These are phyloP conservation scores for Mythimna vitellina DNA, from an alignment of 2,888 invertebrate genomes.

Conservation along the genomic window DNA sequence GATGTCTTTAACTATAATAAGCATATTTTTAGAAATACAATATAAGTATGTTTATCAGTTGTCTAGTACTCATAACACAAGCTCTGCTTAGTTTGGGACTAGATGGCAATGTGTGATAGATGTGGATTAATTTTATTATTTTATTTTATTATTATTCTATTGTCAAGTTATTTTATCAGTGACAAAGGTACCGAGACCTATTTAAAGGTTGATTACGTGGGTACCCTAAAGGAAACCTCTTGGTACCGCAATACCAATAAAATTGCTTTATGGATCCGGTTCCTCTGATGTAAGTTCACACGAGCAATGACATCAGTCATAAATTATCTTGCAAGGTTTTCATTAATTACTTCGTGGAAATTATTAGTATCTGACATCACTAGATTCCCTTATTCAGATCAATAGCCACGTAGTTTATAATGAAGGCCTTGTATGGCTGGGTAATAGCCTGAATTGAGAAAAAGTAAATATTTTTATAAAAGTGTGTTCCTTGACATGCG, in stretches of 20 bases:
- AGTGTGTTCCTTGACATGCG: not conserved
- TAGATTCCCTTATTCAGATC: conserved; percentile 36
- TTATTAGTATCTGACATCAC: conserved; percentile 14
- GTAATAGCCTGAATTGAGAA: conserved; percentile 2
- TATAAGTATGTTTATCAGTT: no score
- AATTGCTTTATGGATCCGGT: conserved; percentile 1
- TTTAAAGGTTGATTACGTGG: not conserved
- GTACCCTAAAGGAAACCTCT: not conserved
- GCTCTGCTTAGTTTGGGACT: no score
- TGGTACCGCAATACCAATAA: not conserved
- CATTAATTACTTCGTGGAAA: conserved; percentile 3
- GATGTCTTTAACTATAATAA: no score
- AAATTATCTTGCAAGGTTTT: conserved; percentile 32
- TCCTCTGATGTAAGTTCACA: conserved; percentile 2
- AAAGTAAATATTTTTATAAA: conserved; percentile 21
- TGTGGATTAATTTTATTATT: no score
- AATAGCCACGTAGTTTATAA: conserved; percentile 29
- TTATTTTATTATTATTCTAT: no score
- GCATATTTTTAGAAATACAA: no score
- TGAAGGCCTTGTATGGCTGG: conserved; percentile 25
- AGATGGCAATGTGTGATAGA: no score
- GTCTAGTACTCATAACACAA: no score
- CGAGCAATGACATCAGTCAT: conserved; percentile 16
- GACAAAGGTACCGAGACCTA: no score
- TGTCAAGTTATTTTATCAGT: no score